These are phyloP conservation scores for Chiloscyllium plagiosum DNA, from an alignment of 2,113 vertebrate genomes.

Conservation along the genomic window DNA sequence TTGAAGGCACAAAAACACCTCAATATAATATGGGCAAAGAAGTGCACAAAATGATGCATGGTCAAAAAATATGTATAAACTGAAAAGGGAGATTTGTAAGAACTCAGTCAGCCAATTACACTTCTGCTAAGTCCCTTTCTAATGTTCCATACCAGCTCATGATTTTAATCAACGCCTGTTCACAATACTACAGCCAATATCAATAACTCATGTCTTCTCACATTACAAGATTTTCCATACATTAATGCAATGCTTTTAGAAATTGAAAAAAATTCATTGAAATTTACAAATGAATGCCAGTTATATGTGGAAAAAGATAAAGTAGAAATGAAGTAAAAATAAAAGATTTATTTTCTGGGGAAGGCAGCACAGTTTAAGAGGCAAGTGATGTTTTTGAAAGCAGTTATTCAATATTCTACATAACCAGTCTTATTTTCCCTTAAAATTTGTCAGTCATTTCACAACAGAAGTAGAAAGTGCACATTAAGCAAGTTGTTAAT, in stretches of 20 bases:
- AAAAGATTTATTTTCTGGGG: background rate
- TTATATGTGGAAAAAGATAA: background rate
- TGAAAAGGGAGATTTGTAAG: background rate
- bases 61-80: background rate
- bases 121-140: background rate
- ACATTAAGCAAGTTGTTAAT: background rate
- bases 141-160: background rate
- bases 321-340: background rate
- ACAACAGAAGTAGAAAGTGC: background rate
- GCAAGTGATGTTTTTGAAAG: background rate
- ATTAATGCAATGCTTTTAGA: background rate
- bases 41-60: background rate
- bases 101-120: background rate
- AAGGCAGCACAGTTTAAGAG: background rate
- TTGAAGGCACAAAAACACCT: background rate
- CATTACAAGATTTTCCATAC: background rate
- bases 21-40: background rate
- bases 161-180: background rate
- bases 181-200: background rate
- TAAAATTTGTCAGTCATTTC: background rate
- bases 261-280: background rate
- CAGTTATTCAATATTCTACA: background rate
- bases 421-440: no score
- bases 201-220: background rate
- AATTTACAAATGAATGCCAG: background rate